Percentiles rank a stretch among this genome's conserved stretches.
phyloP scores from a whole-genome alignment of 2,888 invertebrate genomes.

The Prenolepis imparis region DNA sequence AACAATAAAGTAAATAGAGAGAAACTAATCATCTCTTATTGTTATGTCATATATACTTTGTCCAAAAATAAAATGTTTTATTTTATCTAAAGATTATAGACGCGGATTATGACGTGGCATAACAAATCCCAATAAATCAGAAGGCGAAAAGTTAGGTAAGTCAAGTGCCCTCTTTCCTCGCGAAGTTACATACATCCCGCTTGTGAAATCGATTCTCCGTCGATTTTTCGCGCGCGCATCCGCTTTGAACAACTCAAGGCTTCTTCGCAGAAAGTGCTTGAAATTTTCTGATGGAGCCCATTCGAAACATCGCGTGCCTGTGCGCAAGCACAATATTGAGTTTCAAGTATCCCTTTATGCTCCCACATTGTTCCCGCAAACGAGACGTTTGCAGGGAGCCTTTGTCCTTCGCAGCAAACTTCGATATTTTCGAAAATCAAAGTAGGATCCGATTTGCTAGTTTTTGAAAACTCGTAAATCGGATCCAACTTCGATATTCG shows the following conservation, averaged over 20 bases:
- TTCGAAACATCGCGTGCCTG: constrained; percentile 50
- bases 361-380: constrained; percentile 56
- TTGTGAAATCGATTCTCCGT: constrained; percentile 50
- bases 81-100: neutral
- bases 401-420: constrained; percentile 53
- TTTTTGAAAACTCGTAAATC: constrained; percentile 36
- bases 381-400: constrained; percentile 53
- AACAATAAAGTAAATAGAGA: neutral
- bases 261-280: constrained; percentile 53
- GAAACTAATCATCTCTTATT: no score
- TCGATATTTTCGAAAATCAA: constrained; percentile 50
- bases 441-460: constrained; percentile 40
- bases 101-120: neutral
- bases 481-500: neutral
- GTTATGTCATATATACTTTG: neutral
- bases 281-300: constrained; percentile 56
- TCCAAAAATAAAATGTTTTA: neutral
- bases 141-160: constrained; percentile 26
- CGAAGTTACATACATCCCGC: constrained; percentile 9
- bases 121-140: constrained; percentile 4
- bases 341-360: constrained; percentile 57
- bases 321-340: constrained; percentile 52
- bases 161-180: constrained; percentile 7
- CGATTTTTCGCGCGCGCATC: constrained; percentile 35
- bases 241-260: constrained; percentile 50